These are phyloP conservation scores for Pheosia gnoma DNA, from an alignment of 2,888 invertebrate species.

Conservation along the genomic window DNA sequence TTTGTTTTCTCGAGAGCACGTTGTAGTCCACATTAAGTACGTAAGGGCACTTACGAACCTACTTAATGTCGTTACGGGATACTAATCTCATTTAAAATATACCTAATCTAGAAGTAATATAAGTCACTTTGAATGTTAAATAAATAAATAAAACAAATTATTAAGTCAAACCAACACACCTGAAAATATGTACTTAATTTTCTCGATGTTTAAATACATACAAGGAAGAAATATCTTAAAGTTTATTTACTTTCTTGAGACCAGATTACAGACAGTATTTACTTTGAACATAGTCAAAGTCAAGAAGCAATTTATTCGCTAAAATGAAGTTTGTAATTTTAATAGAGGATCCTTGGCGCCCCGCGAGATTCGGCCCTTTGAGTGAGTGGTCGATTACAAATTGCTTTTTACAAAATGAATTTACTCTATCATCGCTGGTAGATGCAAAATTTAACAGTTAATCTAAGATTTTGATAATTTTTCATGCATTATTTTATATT, in stretches of 20 bases:
- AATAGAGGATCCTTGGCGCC: conserved; percentile 66
- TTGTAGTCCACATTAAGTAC: too few relatives aligned
- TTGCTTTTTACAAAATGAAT: conserved; percentile 72
- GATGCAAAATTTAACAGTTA: conserved; percentile 13
- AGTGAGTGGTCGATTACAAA: conserved; percentile 70
- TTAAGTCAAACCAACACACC: conserved; percentile 10
- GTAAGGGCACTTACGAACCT: too few relatives aligned
- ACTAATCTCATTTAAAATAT: too few relatives aligned
- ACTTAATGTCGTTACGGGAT: too few relatives aligned
- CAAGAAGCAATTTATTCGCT: conserved; percentile 78
- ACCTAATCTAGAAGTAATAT: too few relatives aligned
- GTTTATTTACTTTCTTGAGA: conserved; percentile 64
- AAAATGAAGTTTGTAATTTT: conserved; percentile 81
- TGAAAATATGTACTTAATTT: conserved; percentile 9
- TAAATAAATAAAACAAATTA: conserved; percentile 9
- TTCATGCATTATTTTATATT: not conserved
- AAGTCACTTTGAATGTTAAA: not conserved
- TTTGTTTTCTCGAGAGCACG: too few relatives aligned
- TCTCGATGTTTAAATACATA: conserved; percentile 16
- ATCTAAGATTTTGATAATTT: not conserved
- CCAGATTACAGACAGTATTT: conserved; percentile 72
- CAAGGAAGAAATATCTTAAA: conserved; percentile 37
- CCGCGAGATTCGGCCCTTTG: conserved; percentile 69
- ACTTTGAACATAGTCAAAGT: conserved; percentile 72
- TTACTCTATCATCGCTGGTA: conserved; percentile 42